Evolutionary conservation across 1,140 invertebrate genomes (phyloP).

Genomic region (Halictus rubicundus): DNA sequence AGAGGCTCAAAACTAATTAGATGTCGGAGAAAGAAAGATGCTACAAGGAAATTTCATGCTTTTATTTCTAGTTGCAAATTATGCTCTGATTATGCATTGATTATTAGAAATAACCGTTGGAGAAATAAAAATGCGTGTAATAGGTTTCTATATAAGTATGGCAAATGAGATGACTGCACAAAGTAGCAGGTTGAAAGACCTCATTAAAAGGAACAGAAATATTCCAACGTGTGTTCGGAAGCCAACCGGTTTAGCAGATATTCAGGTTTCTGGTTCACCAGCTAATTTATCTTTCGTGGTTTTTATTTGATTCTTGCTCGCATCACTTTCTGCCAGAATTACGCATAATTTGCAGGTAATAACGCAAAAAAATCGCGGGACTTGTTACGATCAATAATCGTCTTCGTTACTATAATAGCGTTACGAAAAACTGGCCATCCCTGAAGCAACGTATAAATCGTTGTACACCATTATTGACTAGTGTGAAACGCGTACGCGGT

Average conservation of each 20-base stretch:
- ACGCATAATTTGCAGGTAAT: background rate
- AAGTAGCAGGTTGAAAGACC: slow-evolving; percentile 2
- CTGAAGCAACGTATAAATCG: background rate
- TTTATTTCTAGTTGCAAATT: no score
- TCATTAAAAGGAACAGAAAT: slow-evolving; percentile 3
- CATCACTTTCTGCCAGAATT: background rate
- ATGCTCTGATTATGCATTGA: background rate
- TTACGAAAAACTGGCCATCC: background rate
- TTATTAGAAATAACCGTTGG: background rate
- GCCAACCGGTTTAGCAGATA: slow-evolving; percentile 25
- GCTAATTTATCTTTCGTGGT: background rate
- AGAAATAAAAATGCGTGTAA: background rate
- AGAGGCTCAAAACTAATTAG: no score
- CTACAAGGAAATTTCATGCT: no score
- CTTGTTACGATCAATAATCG: background rate
- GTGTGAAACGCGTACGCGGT: background rate
- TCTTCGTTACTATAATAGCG: background rate
- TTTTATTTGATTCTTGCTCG: background rate
- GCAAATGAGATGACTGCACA: background rate
- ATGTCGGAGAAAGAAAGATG: no score
- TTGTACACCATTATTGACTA: background rate
- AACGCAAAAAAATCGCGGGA: background rate
- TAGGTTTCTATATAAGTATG: slow-evolving; percentile 3
- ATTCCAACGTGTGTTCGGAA: slow-evolving; percentile 15
- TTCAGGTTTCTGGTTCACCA: slow-evolving; percentile 14